phyloP scores from a whole-genome alignment of 37 sponge, comb jelly and placozoan genomes.

The Mnemiopsis leidyi region DNA sequence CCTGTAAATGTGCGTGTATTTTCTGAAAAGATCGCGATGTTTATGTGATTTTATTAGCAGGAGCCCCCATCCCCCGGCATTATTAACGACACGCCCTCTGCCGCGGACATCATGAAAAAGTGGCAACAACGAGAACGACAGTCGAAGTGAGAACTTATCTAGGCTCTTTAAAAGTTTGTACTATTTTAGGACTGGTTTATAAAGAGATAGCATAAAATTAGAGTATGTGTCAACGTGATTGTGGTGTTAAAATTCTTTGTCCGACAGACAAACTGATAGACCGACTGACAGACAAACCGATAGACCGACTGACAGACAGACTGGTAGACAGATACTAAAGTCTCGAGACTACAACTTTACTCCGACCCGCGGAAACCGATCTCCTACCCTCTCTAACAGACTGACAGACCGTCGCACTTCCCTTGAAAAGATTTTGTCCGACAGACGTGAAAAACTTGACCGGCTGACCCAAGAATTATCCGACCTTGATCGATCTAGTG shows the following conservation, averaged over 20 bases:
- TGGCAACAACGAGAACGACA: slow-evolving; percentile 63
- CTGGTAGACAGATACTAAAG: neutral
- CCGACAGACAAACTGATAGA: too few relatives aligned
- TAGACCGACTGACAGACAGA: neutral
- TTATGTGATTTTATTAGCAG: neutral
- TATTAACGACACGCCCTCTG: slow-evolving; percentile 54
- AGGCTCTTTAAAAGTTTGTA: too few relatives aligned
- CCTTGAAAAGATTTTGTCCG: neutral
- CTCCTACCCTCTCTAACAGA: neutral
- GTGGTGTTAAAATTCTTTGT: too few relatives aligned
- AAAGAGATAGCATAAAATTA: too few relatives aligned
- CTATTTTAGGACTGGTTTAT: too few relatives aligned
- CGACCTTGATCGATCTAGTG: neutral
- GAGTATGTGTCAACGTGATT: too few relatives aligned
- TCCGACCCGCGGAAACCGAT: neutral
- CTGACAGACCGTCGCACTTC: neutral
- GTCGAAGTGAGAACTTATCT: slow-evolving; percentile 49
- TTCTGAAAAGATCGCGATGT: slow-evolving; percentile 3
- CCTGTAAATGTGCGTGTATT: too few relatives aligned
- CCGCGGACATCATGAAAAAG: slow-evolving; percentile 57
- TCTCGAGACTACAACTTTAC: neutral
- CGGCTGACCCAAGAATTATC: neutral
- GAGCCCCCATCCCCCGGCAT: slow-evolving; percentile 11
- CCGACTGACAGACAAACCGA: too few relatives aligned
- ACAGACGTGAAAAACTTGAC: neutral